These are phyloP conservation scores for Virgularia gustaviana DNA, from an alignment of 92 coral and sea anemone species.

Conservation along the genomic window DNA sequence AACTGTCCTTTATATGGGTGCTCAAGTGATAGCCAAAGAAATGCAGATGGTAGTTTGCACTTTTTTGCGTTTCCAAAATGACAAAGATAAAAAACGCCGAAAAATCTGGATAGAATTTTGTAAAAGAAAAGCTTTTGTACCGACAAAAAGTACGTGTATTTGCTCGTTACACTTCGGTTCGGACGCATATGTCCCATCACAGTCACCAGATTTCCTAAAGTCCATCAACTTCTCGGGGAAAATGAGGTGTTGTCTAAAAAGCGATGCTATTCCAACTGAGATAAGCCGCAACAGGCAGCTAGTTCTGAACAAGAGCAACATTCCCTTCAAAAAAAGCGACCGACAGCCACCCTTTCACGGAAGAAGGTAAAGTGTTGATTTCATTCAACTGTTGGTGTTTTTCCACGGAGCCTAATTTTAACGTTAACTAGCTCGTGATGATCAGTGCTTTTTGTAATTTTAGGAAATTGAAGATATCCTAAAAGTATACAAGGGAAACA, in stretches of 20 bases:
- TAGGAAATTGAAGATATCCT: too few species aligned
- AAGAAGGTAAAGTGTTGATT: constrained; percentile 3
- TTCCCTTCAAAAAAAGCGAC: background rate
- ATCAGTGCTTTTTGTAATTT: too few species aligned
- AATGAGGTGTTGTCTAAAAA: background rate
- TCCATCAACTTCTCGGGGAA: background rate
- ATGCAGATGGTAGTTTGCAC: background rate
- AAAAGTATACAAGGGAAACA: too few species aligned
- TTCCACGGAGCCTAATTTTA: too few species aligned
- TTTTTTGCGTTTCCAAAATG: constrained; percentile 21
- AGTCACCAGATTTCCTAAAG: constrained; percentile 3
- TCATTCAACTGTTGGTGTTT: too few species aligned
- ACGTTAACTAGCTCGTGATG: too few species aligned
- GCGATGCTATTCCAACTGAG: constrained; percentile 5
- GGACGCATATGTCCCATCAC: constrained; percentile 7
- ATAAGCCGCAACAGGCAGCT: background rate
- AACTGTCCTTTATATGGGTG: constrained; percentile 28
- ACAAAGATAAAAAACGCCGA: constrained; percentile 6
- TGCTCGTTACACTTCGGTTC: constrained; percentile 20
- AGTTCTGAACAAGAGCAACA: background rate
- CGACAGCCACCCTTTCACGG: background rate
- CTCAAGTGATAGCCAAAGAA: constrained; percentile 23
- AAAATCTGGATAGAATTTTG: constrained; percentile 14
- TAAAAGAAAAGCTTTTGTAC: constrained; percentile 2
- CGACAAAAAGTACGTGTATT: constrained; percentile 9